Evolutionary conservation across 2,888 invertebrate genomes (phyloP).

Genomic region (Tipula confusa): DNA sequence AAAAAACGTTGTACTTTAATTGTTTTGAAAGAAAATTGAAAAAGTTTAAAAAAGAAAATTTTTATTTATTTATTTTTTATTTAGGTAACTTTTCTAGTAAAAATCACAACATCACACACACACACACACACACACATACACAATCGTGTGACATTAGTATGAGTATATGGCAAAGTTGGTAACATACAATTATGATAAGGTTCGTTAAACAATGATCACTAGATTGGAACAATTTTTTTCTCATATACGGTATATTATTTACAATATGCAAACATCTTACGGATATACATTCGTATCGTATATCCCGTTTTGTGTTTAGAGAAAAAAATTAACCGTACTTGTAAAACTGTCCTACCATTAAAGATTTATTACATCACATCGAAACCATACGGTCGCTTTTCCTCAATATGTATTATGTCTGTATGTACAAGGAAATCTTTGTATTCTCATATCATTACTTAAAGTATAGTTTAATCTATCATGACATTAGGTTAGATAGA

Average conservation of each 20-base stretch:
- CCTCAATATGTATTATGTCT: not conserved
- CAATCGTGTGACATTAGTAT: not conserved
- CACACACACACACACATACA: not conserved
- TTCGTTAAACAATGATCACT: constrained; percentile 1
- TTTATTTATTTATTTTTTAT: not conserved
- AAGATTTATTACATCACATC: not conserved
- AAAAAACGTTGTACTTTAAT: not conserved
- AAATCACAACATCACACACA: not conserved
- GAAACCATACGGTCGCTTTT: not conserved
- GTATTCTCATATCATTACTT: not conserved
- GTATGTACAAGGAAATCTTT: not conserved
- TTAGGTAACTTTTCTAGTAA: not conserved
- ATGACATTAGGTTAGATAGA: not conserved
- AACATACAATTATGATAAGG: not conserved
- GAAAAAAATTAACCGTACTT: not conserved
- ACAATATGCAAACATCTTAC: constrained; percentile 6
- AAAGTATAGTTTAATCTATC: constrained; percentile 6
- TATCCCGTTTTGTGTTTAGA: not conserved
- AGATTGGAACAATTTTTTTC: not conserved
- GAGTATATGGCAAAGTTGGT: not conserved
- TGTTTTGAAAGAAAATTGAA: constrained; percentile 20
- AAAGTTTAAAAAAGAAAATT: not conserved
- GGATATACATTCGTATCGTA: not conserved
- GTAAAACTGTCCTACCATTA: not conserved
- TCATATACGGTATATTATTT: not conserved